These are phyloP conservation scores for Limnodromus scolopaceus DNA, from an alignment of 2,797 vertebrate genomes.

Conservation along the genomic window DNA sequence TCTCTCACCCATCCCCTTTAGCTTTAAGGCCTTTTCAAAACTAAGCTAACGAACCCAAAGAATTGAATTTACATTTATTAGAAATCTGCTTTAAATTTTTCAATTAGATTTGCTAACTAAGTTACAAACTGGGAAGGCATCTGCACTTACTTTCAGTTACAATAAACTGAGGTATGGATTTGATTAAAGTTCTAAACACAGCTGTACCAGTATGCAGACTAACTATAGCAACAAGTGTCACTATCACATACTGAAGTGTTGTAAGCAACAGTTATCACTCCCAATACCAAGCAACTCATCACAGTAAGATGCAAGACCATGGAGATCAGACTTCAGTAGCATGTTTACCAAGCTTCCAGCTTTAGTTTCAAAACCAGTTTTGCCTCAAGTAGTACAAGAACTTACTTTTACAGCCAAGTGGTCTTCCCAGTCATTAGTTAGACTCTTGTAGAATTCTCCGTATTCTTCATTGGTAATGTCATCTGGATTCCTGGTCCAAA, in stretches of 20 bases:
- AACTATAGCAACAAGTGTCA: rapidly evolving
- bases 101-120: rapidly evolving
- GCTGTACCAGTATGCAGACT: rapidly evolving
- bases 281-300: not conserved
- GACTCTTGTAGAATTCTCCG: slow-evolving; percentile 93
- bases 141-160: not conserved
- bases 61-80: rapidly evolving
- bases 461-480: slow-evolving; percentile 95
- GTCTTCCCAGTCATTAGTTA: slow-evolving; percentile 98
- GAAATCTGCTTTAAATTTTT: rapidly evolving
- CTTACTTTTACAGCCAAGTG: slow-evolving; percentile 92
- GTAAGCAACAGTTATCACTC: not conserved
- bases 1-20: not conserved
- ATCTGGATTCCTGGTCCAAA: slow-evolving; percentile 96
- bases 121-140: rapidly evolving
- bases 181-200: rapidly evolving
- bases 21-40: rapidly evolving
- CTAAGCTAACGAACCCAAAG: rapidly evolving
- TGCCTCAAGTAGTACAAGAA: rapidly evolving
- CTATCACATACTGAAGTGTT: rapidly evolving
- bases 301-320: rapidly evolving
- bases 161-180: rapidly evolving
- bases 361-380: rapidly evolving
- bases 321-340: rapidly evolving
- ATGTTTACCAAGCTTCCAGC: rapidly evolving